A percentile compares a stretch with the other conserved stretches of the same genome.
Conservation (phyloP, 2,113 vertebrate species). For the Gyps fulvus region DNA sequence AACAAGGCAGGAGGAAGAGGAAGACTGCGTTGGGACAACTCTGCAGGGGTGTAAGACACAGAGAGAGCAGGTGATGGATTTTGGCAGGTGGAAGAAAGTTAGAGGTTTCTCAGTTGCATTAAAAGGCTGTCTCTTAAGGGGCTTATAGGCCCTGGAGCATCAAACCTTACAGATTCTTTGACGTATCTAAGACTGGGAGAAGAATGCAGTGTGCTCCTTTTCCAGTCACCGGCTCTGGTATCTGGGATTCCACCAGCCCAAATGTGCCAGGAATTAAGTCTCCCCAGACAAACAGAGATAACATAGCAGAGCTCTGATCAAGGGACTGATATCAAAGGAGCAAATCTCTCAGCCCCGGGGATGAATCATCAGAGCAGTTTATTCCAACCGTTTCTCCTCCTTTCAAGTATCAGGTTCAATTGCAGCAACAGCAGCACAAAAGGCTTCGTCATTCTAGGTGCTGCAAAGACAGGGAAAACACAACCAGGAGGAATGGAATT, state of each 20-base stretch:
- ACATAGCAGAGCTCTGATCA: constrained; percentile 58
- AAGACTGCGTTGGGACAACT: neutral
- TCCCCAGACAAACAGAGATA: constrained; percentile 52
- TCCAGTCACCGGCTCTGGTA: neutral
- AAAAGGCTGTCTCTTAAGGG: neutral
- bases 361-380: constrained; percentile 55
- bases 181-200: neutral
- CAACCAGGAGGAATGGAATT: constrained; percentile 57
- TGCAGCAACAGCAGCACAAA: constrained; percentile 40
- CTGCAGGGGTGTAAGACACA: neutral
- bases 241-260: constrained; percentile 41
- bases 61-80: neutral
- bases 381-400: constrained; percentile 41
- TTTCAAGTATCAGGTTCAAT: constrained; percentile 60
- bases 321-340: constrained; percentile 52
- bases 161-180: neutral
- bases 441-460: constrained; percentile 23
- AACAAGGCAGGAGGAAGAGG: neutral
- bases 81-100: neutral
- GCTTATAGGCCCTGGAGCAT: neutral
- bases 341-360: constrained; percentile 54
- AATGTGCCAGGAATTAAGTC: constrained; percentile 65
- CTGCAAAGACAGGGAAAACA: constrained; percentile 53
- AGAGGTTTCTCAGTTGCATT: neutral
- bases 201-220: constrained; percentile 33